Base-by-base conservation (phyloP, 1,140 invertebrate species). In the Bicyclus anynana region DNA sequence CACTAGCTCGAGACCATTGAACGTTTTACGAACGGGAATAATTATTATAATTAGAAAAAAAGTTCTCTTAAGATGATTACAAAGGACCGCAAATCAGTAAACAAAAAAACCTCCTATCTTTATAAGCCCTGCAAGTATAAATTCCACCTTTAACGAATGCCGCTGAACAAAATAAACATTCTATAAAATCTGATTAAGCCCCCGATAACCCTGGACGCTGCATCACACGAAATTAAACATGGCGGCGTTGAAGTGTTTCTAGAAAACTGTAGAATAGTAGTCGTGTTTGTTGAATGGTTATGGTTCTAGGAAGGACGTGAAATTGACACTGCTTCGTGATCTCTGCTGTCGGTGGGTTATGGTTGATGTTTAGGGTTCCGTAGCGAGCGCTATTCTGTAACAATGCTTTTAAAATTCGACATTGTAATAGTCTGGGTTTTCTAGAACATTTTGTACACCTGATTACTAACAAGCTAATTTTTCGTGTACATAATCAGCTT, bases 301-400 rank as follows among this genome's bases (percentile, higher is more conserved):
- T 69, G 55, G 67, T 69, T 69, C 67, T 51, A 21, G 42, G 67
- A 69, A 69, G 67, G 67, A 47, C 35, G 51, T 38, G 49, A 46
- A 55, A 57, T 58, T 63, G 51, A 57, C 57, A 53, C 57, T 55
- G 51, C 37, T 35, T 63, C 65, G 64, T 63, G 65, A 56, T 44
- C 56, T 38, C 53, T 49, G 49, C 18, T 13, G 38, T 21, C 21
- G 46, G 4, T 6, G 5, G n/a, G 5, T 17, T 23, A 23, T 7
- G 7, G 23, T 23, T 23, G 3, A 23, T 23, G 7, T 23, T 23
- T 23, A 23, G 23, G 23, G 23, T 23, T 23, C 23, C 23, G 2
- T 23, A 23, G n/a, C n/a, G n/a, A 23, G 23, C 7, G 3, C 2
- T 23, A 23, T 23, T 23, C 7, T 7, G 7, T 23, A 2, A 23